Evolutionary conservation across 1,140 invertebrate genomes (phyloP).

Genomic region (Eueides isabella): DNA sequence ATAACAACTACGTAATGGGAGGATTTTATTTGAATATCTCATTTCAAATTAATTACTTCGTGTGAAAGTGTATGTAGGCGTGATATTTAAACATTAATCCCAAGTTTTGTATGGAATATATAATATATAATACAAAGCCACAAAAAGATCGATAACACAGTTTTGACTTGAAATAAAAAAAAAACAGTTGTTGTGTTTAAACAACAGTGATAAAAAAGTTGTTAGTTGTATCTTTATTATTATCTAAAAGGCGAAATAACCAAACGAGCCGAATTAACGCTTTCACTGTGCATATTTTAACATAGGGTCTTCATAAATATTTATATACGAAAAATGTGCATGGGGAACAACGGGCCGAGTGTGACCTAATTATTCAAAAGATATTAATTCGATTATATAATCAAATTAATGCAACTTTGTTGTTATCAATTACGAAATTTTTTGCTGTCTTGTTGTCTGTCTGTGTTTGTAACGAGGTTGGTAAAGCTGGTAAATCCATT

Average conservation of each 20-base stretch:
- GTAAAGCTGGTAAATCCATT: no score
- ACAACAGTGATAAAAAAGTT: constrained; percentile 28
- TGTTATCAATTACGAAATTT: neutral
- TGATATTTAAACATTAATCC: constrained; percentile 16
- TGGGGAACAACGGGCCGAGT: constrained; percentile 37
- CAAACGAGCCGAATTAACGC: constrained; percentile 59
- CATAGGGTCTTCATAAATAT: constrained; percentile 68
- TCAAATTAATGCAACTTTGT: neutral
- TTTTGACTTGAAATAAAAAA: constrained; percentile 23
- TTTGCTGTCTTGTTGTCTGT: no score
- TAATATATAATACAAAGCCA: neutral
- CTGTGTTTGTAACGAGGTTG: no score
- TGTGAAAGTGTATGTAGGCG: neutral
- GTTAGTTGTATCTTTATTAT: constrained; percentile 42
- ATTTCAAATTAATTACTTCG: no score
- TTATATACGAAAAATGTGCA: constrained; percentile 50
- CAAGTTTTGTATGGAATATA: neutral
- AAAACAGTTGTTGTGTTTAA: constrained; percentile 26
- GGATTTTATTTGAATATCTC: neutral
- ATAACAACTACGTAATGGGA: neutral
- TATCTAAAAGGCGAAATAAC: constrained; percentile 44
- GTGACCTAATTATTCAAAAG: neutral
- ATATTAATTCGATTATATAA: constrained; percentile 10
- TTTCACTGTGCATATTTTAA: constrained; percentile 73
- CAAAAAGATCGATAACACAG: constrained; percentile 14